Base-by-base conservation (phyloP, 2,888 invertebrate genomes). In the Odontocolon sp. region DNA sequence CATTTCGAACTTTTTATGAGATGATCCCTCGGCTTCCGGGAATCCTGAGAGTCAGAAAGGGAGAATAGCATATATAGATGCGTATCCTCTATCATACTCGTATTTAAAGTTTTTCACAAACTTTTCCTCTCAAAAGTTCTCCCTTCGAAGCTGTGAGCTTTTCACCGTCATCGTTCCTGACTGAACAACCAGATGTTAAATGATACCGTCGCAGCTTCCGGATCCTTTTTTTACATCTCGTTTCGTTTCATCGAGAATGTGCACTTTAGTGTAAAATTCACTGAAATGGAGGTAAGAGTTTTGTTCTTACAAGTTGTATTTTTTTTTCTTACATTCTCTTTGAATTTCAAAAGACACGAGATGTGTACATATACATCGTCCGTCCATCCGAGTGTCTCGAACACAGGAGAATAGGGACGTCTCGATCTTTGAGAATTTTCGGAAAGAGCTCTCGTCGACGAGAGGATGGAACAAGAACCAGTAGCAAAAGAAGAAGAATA, bases 21-120 rank as follows among this genome's bases (percentile, higher is more conserved):
- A 28, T 31, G 23, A 50, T 50, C 61, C 28, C 63, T 75, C 52
- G 38, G 31, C 45, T 21, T 59, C 21, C 16, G 11, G 31, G n/a
- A 73, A 68, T 59, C 33, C 28, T 23, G 33, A 11, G 47, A 9
- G 16, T n/a, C 21, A 9, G 18, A 42, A 16, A 16, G 56, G 40
- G 47, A n/a, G 33, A 54, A 63, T 38, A 5, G 33, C 9, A 57
- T 1, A 28, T 18, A 14, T 28, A 61, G 6, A n/a, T 36, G 23
- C 14, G 2, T 61, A 42, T 26, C 36, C 9, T n/a, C 36, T 47
- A 54, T 68, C 42, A 28, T 47, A 38, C 36, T 14, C 28, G 52
- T 63, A 18, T 74, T 57, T 47, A 42, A 73, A 54, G 54, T 61
- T 67, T 67, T 38, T 16, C 16, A 56, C 52, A 33, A 61, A 61